A percentile compares a stretch with the other conserved stretches of the same genome.
Conservation (phyloP, 2,113 vertebrate genomes). For the Manacus vitellinus region DNA sequence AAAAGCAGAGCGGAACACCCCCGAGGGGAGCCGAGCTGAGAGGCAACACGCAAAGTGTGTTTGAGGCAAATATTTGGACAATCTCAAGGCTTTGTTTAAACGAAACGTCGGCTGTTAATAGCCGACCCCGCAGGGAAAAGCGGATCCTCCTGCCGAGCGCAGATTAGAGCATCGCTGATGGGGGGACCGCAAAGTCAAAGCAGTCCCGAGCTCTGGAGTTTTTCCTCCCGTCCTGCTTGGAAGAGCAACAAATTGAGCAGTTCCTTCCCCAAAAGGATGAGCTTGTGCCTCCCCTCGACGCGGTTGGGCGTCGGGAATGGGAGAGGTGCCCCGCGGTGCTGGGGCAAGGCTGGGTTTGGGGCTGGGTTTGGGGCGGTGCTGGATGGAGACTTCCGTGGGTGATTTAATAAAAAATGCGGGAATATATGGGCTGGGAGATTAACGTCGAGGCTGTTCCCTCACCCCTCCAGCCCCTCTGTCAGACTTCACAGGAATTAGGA, state of each 20-base stretch:
- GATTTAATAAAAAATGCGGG: not conserved
- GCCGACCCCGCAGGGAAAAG: slow-evolving; percentile 10
- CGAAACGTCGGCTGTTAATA: slow-evolving; percentile 36
- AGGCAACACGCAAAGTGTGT: not conserved
- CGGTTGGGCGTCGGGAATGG: not conserved
- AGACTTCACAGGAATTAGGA: not conserved
- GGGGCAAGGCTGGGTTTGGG: not conserved
- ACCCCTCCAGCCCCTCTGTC: not conserved
- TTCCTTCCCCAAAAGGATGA: not conserved
- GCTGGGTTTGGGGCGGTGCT: not conserved
- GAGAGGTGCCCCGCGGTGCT: rapidly evolving
- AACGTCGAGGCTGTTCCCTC: not conserved
- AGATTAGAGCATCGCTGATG: not conserved
- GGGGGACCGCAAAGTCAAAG: not conserved
- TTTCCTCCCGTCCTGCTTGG: not conserved
- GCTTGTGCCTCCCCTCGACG: rapidly evolving
- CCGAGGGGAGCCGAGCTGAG: not conserved
- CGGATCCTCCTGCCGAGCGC: slow-evolving; percentile 6
- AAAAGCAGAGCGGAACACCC: not conserved
- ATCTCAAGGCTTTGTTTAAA: slow-evolving; percentile 57
- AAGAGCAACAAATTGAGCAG: not conserved
- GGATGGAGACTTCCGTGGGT: rapidly evolving
- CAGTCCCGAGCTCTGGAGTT: not conserved
- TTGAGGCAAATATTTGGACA: slow-evolving; percentile 69
- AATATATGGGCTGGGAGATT: not conserved